A percentile compares a stretch with the other conserved stretches of the same genome.
Conservation (phyloP, 2,113 vertebrate genomes). For the Gasterosteus nipponicus region DNA sequence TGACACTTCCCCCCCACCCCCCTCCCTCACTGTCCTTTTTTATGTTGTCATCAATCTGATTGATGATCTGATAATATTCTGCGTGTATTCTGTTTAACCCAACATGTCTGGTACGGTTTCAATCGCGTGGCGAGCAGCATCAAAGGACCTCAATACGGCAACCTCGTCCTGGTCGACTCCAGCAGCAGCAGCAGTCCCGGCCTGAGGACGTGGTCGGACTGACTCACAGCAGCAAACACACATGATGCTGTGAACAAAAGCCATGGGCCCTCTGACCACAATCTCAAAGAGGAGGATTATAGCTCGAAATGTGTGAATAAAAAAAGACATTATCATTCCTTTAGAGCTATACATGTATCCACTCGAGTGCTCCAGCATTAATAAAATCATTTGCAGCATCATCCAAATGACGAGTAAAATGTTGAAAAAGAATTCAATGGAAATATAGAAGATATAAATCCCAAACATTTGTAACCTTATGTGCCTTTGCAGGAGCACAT, state of each 20-base stretch:
- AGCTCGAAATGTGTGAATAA: background rate
- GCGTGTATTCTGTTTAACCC: background rate
- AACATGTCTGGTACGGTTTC: conserved; percentile 14
- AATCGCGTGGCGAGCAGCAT: conserved; percentile 33
- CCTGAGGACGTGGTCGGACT: conserved; percentile 13
- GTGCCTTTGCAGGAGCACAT: conserved; percentile 1
- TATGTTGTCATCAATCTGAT: background rate
- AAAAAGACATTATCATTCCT: background rate
- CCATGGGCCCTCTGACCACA: background rate
- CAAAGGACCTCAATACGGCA: conserved; percentile 31
- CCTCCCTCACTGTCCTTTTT: background rate
- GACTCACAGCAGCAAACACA: conserved; percentile 25
- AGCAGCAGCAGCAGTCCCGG: conserved; percentile 10
- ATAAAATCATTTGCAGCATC: background rate
- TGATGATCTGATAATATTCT: no score
- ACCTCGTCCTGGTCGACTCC: conserved; percentile 2
- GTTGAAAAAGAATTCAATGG: background rate
- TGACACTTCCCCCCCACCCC: background rate
- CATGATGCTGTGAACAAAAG: background rate
- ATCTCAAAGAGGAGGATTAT: background rate
- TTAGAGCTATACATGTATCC: background rate
- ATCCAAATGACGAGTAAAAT: background rate
- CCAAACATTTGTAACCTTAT: background rate
- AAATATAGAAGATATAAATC: no score
- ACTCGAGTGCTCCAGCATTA: background rate